Percentiles rank a stretch among this genome's conserved stretches.
These are phyloP conservation scores for Trinorchestia longiramus DNA, from an alignment of 1,140 invertebrate species.

Conservation along the genomic window DNA sequence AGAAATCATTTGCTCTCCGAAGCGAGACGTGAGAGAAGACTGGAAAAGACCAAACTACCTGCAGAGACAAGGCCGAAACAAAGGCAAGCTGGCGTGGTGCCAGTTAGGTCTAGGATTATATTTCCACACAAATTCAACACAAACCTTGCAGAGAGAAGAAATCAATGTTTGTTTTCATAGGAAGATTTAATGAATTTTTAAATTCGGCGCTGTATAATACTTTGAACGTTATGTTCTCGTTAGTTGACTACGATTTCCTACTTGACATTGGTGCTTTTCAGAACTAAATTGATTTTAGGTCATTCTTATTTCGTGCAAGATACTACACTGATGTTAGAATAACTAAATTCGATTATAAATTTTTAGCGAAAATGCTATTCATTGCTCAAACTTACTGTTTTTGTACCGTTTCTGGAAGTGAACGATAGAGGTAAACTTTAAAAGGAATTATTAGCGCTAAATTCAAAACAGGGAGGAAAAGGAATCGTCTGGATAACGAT, in stretches of 20 bases:
- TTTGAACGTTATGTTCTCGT: neutral
- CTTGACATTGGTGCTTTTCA: neutral
- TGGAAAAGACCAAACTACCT: neutral
- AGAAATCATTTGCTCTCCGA: neutral
- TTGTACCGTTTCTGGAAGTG: too few species aligned
- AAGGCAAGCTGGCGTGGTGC: neutral
- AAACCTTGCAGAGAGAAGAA: neutral
- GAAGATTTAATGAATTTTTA: neutral
- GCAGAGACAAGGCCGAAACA: neutral
- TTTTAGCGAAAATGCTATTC: too few species aligned
- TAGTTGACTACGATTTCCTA: neutral
- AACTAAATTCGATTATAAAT: neutral
- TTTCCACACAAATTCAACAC: neutral
- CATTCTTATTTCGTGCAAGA: neutral
- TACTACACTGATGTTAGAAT: neutral
- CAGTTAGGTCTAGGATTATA: neutral
- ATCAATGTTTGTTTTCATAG: neutral
- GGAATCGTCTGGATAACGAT: too few species aligned
- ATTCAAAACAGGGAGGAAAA: too few species aligned
- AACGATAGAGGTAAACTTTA: too few species aligned
- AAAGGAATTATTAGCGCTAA: too few species aligned
- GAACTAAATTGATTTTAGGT: neutral
- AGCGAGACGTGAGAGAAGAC: neutral
- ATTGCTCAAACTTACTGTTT: too few species aligned
- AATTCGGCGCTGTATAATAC: neutral